Base-by-base conservation (phyloP, 64 coral and sea anemone species). In the Platygyra sinensis region DNA sequence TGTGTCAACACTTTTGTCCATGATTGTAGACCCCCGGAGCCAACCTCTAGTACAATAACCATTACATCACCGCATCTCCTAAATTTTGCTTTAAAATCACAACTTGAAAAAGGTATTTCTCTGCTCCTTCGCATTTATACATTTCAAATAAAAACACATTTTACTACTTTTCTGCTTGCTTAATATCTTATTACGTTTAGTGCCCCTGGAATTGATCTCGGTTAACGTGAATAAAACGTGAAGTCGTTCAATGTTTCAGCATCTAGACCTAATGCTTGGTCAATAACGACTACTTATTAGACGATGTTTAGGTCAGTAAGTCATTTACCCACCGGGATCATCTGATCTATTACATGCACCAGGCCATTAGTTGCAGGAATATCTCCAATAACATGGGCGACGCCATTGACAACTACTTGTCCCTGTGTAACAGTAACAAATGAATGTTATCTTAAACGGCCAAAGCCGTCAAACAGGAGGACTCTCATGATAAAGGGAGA, bases 341-440 rank as follows among this genome's bases (percentile, higher is more conserved):
- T 71, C 57, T 96, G 94, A 83, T 96, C 94, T 0, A 93, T 88
- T 1, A 96, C 74, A 30, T 90, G 90, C 22, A 96, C 80, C 10
- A 96, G 39, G 14, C 94, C 94, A 89, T 93, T 96, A 12, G 91
- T 80, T 2, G 81, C 91, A 42, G 75, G 86, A 52, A 96, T 87
- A 22, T 96, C 94, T 54, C 81, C 88, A 2, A 83, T 32, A 22
- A 89, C 19, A 78, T 96, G 94, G 10, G 91, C 88, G 3, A 93
- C 78, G 7, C 92, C 92, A 85, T 96, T 96, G 38, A 96, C 75
- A 13, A 83, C 49, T 36, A 96, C 36, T 28, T 87, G 71, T 6
- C 82, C 85, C 94, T 96, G 19, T 50, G 60, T 88, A 57, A 18
- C 28, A 63, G 20, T 60, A 50, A 67, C 4, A 52, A 49, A 59